Conservation (phyloP, 2,888 invertebrate species). For the Anarsia innoxiella region DNA sequence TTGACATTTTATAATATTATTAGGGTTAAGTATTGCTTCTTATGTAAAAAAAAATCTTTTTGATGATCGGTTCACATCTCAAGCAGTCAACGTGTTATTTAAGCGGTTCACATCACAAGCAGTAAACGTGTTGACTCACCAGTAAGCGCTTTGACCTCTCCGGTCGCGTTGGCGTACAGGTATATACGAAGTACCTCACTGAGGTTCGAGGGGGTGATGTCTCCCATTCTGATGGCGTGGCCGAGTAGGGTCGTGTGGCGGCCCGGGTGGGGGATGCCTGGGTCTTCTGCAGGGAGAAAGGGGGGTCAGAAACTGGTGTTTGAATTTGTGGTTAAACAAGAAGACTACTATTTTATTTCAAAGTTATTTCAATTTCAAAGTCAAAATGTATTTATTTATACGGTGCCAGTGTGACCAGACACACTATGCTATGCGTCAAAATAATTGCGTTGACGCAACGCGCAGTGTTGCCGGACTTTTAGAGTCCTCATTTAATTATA, state of each 20-base stretch:
- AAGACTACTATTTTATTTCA: too few species aligned
- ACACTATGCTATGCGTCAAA: too few species aligned
- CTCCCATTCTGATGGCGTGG: constrained; percentile 93
- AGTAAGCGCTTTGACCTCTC: constrained; percentile 87
- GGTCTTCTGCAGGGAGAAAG: constrained; percentile 83
- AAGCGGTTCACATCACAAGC: neutral
- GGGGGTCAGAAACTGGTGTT: too few species aligned
- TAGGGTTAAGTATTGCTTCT: neutral
- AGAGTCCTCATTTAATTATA: too few species aligned
- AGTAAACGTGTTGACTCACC: constrained; percentile 41
- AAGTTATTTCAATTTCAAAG: too few species aligned
- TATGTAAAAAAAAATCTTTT: neutral
- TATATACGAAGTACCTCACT: constrained; percentile 95
- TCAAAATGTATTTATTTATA: too few species aligned
- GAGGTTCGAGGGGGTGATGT: constrained; percentile 92
- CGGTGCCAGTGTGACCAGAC: too few species aligned
- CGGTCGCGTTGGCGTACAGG: constrained; percentile 91
- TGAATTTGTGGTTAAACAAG: too few species aligned
- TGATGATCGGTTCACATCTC: too few species aligned
- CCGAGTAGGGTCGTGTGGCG: constrained; percentile 92
- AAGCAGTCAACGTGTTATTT: too few species aligned
- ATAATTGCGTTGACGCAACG: too few species aligned
- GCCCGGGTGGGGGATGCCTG: constrained; percentile 91
- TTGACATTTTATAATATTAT: neutral
- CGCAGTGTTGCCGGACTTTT: too few species aligned